These are phyloP conservation scores for Xestobium rufovillosum DNA, from an alignment of 2,888 invertebrate genomes.

Conservation along the genomic window DNA sequence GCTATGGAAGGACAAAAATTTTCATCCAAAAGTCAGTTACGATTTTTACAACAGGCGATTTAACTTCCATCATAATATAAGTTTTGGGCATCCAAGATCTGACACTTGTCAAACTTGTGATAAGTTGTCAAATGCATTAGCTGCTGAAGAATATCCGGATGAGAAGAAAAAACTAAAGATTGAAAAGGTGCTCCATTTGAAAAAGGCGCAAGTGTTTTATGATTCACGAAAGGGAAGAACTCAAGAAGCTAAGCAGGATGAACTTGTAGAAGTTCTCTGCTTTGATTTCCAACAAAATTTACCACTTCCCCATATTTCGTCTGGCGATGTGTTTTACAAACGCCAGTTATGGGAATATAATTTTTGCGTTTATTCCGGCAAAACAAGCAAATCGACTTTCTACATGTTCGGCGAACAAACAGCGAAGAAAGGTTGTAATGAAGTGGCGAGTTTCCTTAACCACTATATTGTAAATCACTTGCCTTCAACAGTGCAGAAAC, in stretches of 20 bases:
- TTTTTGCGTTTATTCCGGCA: conserved; percentile 22
- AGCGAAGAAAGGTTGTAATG: conserved; percentile 17
- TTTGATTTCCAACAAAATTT: conserved; percentile 23
- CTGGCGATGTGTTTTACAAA: conserved; percentile 20
- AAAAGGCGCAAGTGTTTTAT: conserved; percentile 1
- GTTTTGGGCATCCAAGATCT: neutral
- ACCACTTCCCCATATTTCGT: conserved; percentile 21
- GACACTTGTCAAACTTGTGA: neutral
- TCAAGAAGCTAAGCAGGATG: conserved; percentile 12
- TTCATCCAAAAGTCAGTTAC: conserved; percentile 1
- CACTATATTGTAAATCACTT: conserved; percentile 17
- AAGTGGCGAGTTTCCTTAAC: conserved; percentile 16
- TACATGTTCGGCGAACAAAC: conserved; percentile 20
- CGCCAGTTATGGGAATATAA: conserved; percentile 23
- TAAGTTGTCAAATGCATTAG: neutral
- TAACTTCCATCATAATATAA: neutral
- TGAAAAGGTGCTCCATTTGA: neutral
- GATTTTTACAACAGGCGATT: neutral
- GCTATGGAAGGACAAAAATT: neutral
- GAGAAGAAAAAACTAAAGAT: neutral
- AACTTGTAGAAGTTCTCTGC: conserved; percentile 13
- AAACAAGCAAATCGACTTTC: conserved; percentile 18
- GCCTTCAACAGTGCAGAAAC: conserved; percentile 10
- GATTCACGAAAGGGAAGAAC: conserved; percentile 15
- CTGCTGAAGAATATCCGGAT: neutral